phyloP scores from a whole-genome alignment of 2,888 invertebrate genomes.

The Ethmia dodecea region DNA sequence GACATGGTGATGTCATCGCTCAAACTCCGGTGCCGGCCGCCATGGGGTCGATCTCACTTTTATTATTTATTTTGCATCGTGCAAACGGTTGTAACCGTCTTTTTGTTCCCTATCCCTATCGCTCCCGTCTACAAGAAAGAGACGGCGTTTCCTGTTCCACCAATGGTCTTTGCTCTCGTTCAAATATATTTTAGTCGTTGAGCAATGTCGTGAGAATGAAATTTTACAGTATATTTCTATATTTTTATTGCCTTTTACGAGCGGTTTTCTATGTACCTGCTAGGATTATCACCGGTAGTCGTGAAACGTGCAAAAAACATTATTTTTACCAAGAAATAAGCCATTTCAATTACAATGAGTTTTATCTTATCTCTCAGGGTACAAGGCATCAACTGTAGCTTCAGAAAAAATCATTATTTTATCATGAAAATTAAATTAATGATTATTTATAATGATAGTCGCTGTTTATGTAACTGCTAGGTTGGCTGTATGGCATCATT shows the following conservation, averaged over 20 bases:
- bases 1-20: constrained; percentile 67
- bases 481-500: too few relatives aligned
- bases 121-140: constrained; percentile 29
- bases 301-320: constrained; percentile 15
- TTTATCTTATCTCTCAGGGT: not conserved
- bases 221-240: constrained; percentile 15
- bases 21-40: constrained; percentile 35
- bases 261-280: constrained; percentile 17
- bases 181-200: constrained; percentile 24
- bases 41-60: constrained; percentile 53
- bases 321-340: too few relatives aligned
- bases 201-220: constrained; percentile 17
- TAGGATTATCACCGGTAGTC: constrained; percentile 17
- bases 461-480: not conserved
- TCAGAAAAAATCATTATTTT: too few relatives aligned
- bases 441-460: too few relatives aligned
- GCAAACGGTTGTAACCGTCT: constrained; percentile 66
- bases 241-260: constrained; percentile 23
- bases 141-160: constrained; percentile 53
- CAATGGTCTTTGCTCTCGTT: constrained; percentile 44
- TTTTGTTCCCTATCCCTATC: constrained; percentile 55
- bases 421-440: too few relatives aligned
- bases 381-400: constrained; percentile 1
- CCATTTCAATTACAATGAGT: constrained; percentile 4
- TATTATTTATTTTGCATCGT: constrained; percentile 67